Evolutionary conservation across 2,797 vertebrate genomes (phyloP), one percentile per base, ranked within the genome.

Genomic region (Mormyrops boulengeri): DNA sequence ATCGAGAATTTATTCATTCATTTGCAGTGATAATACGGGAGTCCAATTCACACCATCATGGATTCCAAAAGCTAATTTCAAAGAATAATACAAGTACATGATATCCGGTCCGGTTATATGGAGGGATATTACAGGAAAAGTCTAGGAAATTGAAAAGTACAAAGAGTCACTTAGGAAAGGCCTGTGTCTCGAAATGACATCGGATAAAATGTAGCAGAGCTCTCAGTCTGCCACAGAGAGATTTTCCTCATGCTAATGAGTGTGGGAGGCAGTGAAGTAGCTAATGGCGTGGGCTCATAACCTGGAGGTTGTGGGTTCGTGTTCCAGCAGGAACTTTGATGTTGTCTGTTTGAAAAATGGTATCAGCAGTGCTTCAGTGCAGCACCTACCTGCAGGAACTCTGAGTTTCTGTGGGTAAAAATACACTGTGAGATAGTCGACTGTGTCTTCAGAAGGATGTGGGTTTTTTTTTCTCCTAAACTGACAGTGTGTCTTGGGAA

Each of bases 101-200:
- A 88, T 60, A 41, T 87, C 85, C 26, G 17, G 26, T 34, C 52
- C 14, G 55, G 55, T 88, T 88, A 57, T 60, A 41, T 41, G 77
- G 34, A 53, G 49, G 22, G 30, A 34, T 77, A 66, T 50, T 49
- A 85, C 34, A 60, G 52, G 30, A 34, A 57, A 88, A 62, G 55
- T 41, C 52, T 44, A 11, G 86, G 86, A 88, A 88, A 88, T 88
- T 60, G 34, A 88, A 60, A 44, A 88, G 86, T 60, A n/a, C 19
- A 60, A 60, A 34, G 52, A 57, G 30, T 60, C 53, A 34, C 55
- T 88, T 60, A 88, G 17, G 30, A 60, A 60, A 34, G 52, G 19
- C 19, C 34, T 8, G 14, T 88, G 47, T 53, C 26, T 60, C 5
- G 14, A 30, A 86, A 88, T 82, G 86, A 41, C 53, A 87, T 38